phyloP scores from a whole-genome alignment of 2,113 vertebrate species.

The Mus musculus region GRCm39 chr1:71498501-71499000 shows the following conservation, averaged over 20 bases:
- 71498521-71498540: background rate
- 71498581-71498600: background rate
- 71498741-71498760: background rate
- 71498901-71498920: background rate
- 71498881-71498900: background rate
- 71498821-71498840: background rate
- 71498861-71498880: background rate
- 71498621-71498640: constrained; percentile 60
- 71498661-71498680: constrained; percentile 36
- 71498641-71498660: background rate
- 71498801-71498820: background rate
- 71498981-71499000: background rate
- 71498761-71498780: background rate
- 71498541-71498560: constrained; percentile 57
- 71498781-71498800: background rate
- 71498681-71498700: constrained; percentile 51
- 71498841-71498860: background rate
- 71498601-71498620: constrained; percentile 44
- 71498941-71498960: background rate
- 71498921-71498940: background rate
- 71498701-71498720: background rate
- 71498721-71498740: constrained; percentile 46
- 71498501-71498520: background rate
- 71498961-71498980: background rate
- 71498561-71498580: constrained; percentile 65